Percentiles rank a stretch among this genome's conserved stretches.
These are phyloP conservation scores for Aphaenogaster floridana DNA, from an alignment of 1,140 invertebrate species.

Conservation along the genomic window DNA sequence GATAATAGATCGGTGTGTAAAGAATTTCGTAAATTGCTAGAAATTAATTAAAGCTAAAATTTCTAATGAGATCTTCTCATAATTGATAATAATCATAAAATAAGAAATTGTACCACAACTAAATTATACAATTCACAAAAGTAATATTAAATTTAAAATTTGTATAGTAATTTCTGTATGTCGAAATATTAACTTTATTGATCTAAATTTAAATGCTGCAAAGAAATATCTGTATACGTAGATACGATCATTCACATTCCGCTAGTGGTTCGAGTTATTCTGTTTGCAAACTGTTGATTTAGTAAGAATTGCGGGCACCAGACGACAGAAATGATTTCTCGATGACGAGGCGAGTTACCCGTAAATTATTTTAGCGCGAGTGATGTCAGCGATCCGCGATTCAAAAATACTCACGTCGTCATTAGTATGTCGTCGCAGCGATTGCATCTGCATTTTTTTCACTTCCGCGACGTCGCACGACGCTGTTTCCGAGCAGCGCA, in stretches of 20 bases:
- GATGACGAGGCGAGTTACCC: conserved; percentile 24
- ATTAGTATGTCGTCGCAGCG: conserved; percentile 46
- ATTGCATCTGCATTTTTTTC: conserved; percentile 63
- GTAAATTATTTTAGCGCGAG: conserved; percentile 32
- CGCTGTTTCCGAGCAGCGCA: conserved; percentile 57
- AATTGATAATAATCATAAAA: neutral
- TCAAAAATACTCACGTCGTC: conserved; percentile 45
- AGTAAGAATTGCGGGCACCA: neutral
- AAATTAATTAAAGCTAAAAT: conserved; percentile 13
- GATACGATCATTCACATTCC: neutral
- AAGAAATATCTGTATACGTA: neutral
- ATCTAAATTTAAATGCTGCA: neutral
- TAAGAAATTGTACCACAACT: neutral
- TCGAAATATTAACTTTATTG: neutral
- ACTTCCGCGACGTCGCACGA: conserved; percentile 63
- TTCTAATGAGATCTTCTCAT: neutral
- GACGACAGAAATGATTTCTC: conserved; percentile 32
- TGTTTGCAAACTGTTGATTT: conserved; percentile 10
- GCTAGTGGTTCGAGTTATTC: neutral
- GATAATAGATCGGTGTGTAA: neutral
- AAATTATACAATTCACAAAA: neutral
- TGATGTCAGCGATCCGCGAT: conserved; percentile 39
- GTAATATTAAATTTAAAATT: neutral
- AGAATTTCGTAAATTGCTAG: neutral
- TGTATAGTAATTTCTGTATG: neutral